Evolutionary conservation across 2,888 invertebrate species (phyloP).

Genomic region (Caenorhabditis angaria): DNA sequence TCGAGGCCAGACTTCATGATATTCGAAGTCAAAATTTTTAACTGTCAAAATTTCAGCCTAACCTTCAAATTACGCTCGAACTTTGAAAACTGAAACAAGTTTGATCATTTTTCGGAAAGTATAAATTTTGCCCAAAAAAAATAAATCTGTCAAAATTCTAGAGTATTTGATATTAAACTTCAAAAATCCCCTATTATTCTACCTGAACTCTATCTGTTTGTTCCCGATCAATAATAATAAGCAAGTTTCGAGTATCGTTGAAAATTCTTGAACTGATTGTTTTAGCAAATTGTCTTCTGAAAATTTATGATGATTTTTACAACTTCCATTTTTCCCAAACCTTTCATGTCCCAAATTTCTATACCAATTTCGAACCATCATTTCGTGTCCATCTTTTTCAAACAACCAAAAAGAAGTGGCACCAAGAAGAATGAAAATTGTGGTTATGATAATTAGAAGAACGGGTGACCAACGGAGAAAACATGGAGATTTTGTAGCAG

Average conservation of each 20-base stretch:
- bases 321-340: conserved; percentile 15
- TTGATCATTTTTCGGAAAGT: not conserved
- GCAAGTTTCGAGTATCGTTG: conserved; percentile 66
- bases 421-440: conserved; percentile 59
- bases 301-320: conserved; percentile 15
- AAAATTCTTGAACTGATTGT: conserved; percentile 64
- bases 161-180: not conserved
- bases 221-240: conserved; percentile 67
- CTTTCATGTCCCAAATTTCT: conserved; percentile 58
- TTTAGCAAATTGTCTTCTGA: conserved; percentile 60
- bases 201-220: conserved; percentile 66
- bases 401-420: conserved; percentile 61
- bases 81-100: not conserved
- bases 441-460: conserved; percentile 36
- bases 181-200: no score
- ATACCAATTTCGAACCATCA: conserved; percentile 50
- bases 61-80: not conserved
- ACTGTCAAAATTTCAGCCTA: not conserved
- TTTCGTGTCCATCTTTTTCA: conserved; percentile 58
- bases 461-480: conserved; percentile 33
- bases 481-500: conserved; percentile 34
- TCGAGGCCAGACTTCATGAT: no score
- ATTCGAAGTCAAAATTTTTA: not conserved
- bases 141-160: not conserved
- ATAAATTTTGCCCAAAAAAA: not conserved